These are phyloP conservation scores for Styela plicata DNA, from an alignment of 23 tunicate species.

Conservation along the genomic window DNA sequence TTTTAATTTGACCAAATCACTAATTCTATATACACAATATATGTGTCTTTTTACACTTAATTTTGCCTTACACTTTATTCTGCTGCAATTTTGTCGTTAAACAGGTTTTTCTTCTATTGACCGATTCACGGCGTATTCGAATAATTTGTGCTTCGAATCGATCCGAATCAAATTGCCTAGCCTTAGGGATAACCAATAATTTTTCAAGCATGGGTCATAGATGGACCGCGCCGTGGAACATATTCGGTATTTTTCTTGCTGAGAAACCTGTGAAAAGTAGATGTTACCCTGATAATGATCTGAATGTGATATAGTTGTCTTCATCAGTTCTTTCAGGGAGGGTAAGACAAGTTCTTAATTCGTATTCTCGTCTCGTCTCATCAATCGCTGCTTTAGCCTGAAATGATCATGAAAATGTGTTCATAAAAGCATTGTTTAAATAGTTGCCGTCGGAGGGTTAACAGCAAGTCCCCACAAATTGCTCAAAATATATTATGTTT, in stretches of 20 bases:
- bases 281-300: slow-evolving; percentile 21
- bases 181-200: neutral
- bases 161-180: neutral
- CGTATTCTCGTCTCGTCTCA: slow-evolving; percentile 21
- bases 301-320: slow-evolving; percentile 4
- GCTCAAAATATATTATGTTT: too few relatives aligned
- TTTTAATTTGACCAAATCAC: too few relatives aligned
- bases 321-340: slow-evolving; percentile 29
- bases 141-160: too few relatives aligned
- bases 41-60: too few relatives aligned
- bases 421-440: neutral
- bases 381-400: slow-evolving; percentile 27
- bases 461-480: too few relatives aligned
- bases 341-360: slow-evolving; percentile 22
- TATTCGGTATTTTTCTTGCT: neutral
- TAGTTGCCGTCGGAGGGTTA: neutral
- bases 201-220: too few relatives aligned
- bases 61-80: too few relatives aligned
- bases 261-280: neutral
- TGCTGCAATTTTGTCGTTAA: too few relatives aligned
- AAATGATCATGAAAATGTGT: neutral
- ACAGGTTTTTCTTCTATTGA: too few relatives aligned
- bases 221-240: too few relatives aligned
- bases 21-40: too few relatives aligned
- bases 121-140: too few relatives aligned